These are phyloP conservation scores for Mionectes macconnelli DNA, from an alignment of 2,113 vertebrate genomes.

Conservation along the genomic window DNA sequence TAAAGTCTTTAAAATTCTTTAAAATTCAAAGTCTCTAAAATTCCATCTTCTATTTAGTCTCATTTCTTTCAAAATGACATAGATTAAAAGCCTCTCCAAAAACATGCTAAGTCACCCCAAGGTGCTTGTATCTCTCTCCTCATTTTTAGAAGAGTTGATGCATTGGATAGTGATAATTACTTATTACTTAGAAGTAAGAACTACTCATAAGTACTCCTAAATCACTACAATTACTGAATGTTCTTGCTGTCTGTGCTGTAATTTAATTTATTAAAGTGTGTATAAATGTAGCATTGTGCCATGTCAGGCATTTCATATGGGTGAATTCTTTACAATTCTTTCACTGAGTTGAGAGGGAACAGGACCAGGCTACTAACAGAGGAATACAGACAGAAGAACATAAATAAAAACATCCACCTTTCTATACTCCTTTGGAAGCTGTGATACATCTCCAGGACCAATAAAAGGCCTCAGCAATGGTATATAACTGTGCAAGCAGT, in stretches of 20 bases:
- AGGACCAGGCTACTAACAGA: not conserved
- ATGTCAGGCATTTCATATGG: not conserved
- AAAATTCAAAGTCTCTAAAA: no score
- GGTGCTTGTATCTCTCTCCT: not conserved
- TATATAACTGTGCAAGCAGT: not conserved
- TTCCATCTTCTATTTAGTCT: not conserved
- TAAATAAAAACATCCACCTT: not conserved
- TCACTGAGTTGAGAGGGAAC: not conserved
- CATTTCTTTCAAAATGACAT: not conserved
- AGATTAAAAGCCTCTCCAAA: not conserved
- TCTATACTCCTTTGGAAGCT: not conserved
- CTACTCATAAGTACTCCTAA: not conserved
- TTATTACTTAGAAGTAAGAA: no score
- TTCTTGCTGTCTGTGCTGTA: not conserved
- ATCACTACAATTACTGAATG: not conserved
- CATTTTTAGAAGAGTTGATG: not conserved
- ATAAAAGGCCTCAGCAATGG: not conserved
- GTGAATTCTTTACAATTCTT: not conserved
- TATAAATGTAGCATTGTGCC: not conserved
- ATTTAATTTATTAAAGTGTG: not conserved
- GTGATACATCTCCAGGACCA: not conserved
- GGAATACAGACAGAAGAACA: not conserved
- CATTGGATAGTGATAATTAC: not conserved
- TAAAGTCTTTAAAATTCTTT: no score
- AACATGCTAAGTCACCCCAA: not conserved